Evolutionary conservation across 2,113 vertebrate genomes (phyloP).

Genomic region (Aepyceros melampus): DNA sequence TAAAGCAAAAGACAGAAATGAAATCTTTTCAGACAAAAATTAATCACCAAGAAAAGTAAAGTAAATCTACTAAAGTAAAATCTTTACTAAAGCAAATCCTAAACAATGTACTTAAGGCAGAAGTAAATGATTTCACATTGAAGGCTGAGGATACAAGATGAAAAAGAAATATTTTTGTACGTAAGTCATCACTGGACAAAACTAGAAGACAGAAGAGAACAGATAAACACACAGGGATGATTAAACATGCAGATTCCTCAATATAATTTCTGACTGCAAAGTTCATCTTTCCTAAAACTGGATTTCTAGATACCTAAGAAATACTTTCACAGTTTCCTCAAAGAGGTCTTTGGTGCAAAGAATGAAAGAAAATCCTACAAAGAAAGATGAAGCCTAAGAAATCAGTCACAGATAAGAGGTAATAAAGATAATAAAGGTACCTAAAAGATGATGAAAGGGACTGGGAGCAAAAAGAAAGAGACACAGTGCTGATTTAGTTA

Average conservation of each 20-base stretch:
- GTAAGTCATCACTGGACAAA: background rate
- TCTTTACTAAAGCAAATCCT: background rate
- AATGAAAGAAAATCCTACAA: background rate
- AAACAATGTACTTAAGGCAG: background rate
- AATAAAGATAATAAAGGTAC: background rate
- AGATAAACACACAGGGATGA: background rate
- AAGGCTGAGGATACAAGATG: background rate
- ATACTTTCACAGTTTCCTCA: constrained; percentile 12
- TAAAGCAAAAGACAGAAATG: background rate
- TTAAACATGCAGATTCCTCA: constrained; percentile 6
- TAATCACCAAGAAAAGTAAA: background rate
- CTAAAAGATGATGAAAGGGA: background rate
- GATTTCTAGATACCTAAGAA: background rate
- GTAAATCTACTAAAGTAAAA: background rate
- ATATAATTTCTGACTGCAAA: background rate
- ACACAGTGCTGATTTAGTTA: background rate
- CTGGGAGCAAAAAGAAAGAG: background rate
- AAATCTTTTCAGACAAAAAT: background rate
- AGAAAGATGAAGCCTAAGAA: background rate
- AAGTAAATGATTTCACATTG: background rate
- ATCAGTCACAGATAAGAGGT: background rate
- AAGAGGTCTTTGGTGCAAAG: background rate
- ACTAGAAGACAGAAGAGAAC: background rate
- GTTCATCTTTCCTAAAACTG: background rate
- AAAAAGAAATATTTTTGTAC: background rate